Percentiles rank a stretch among this genome's conserved stretches.
Evolutionary conservation across 2,113 vertebrate genomes (phyloP).

Genomic region (Otocyon megalotis): DNA sequence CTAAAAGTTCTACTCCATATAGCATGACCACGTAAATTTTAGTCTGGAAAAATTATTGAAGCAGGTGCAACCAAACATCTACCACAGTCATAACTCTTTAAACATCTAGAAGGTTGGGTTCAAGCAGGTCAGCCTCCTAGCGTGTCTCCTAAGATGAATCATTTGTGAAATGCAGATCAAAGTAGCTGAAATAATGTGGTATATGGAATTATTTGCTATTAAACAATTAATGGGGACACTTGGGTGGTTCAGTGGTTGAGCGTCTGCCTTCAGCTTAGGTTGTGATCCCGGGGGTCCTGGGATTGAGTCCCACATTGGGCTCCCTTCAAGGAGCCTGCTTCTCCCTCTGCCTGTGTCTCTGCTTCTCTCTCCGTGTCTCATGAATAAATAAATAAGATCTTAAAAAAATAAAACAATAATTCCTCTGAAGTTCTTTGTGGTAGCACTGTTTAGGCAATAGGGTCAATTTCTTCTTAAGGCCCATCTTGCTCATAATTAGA

Average conservation of each 20-base stretch:
- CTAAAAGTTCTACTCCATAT: neutral
- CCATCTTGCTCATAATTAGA: neutral
- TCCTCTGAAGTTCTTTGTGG: neutral
- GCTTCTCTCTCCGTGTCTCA: too few relatives aligned
- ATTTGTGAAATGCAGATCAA: conserved; percentile 20
- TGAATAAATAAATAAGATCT: too few relatives aligned
- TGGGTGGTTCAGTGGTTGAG: too few relatives aligned
- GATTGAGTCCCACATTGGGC: too few relatives aligned
- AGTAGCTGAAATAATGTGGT: neutral
- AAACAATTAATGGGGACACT: neutral
- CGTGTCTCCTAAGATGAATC: neutral
- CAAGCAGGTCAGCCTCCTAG: neutral
- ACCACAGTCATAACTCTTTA: neutral
- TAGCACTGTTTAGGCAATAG: neutral
- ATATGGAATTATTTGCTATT: neutral
- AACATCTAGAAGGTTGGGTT: neutral
- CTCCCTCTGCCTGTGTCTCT: too few relatives aligned
- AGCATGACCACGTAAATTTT: conserved; percentile 32
- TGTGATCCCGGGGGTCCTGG: too few relatives aligned
- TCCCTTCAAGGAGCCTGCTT: too few relatives aligned
- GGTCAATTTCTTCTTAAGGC: neutral
- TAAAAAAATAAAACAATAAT: too few relatives aligned
- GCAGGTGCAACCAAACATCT: neutral
- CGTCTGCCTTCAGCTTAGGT: too few relatives aligned
- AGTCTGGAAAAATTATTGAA: conserved; percentile 33